Base-by-base conservation (phyloP, 1,140 invertebrate species). In the Papilio polytes region DNA sequence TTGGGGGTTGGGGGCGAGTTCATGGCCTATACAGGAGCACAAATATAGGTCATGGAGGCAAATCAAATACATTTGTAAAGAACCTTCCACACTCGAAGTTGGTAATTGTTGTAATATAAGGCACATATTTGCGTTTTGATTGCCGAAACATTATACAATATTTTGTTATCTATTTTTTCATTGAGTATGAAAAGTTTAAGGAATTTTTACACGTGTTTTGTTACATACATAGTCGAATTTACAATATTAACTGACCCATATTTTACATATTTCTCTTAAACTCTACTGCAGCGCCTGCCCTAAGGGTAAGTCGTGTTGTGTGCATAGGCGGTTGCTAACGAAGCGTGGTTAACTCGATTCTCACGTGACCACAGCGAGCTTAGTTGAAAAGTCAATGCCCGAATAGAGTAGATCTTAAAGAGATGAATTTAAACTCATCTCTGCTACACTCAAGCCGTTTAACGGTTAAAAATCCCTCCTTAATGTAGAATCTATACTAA, bases 1-100 rank as follows among this genome's bases (percentile, higher is more conserved):
- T 41, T 41, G 12, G 8, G 36, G 18, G 15, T 12, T 4, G 15
- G 10, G 41, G 10, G 8, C 4, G 73, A 74, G 73, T 74, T 74
- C 73, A 74, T 74, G 73, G 73, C 73, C 73, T 74, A 44, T 18
- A n/a, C 41, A 46, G 36, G 36, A 46, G n/a, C 44, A 74, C 73
- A 48, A 74, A 74, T 74, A 74, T 74, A 74, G 73, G 73, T 74
- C 73, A 74, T 48, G 73, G 73, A 74, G 18, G 44, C 41, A 44
- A 74, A 48, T 74, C 44, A 74, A 41, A 73, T 73, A 73, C 70
- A 73, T 73, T n/a, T 26, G 70, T 44, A 73, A 44, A 22, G 7
- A 63, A 63, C 22, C 22, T 63, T 63, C 12, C 10, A 63, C 56
- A 59, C 59, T 26, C 59, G 59, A 63, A 22, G 59, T 26, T 63